These are phyloP conservation scores for Poeciliopsis gracilis DNA, from an alignment of 2,797 vertebrate genomes.

Conservation along the genomic window DNA sequence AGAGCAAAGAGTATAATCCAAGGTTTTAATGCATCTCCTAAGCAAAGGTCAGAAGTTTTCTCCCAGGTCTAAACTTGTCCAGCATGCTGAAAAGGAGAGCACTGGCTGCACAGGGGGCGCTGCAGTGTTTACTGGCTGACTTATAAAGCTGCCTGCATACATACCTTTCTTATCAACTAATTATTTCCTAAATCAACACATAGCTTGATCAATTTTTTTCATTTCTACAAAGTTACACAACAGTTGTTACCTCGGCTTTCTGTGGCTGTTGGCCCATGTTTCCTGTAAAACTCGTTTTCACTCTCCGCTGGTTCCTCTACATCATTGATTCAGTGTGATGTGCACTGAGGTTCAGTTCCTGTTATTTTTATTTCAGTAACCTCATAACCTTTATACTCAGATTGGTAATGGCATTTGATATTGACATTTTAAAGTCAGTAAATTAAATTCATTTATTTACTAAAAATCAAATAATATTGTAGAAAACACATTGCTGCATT, in stretches of 20 bases:
- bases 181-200: not conserved
- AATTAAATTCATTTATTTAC: not conserved
- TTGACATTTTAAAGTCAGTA: not conserved
- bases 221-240: constrained; percentile 2
- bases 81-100: constrained; percentile 20
- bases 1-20: constrained; percentile 24
- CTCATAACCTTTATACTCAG: not conserved
- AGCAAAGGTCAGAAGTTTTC: constrained; percentile 30
- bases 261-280: constrained; percentile 8
- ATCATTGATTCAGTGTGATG: not conserved
- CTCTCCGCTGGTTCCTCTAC: constrained; percentile 14
- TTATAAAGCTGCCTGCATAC: not conserved
- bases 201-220: not conserved
- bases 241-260: not conserved
- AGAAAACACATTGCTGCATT: not conserved
- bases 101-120: constrained; percentile 1
- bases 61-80: constrained; percentile 13
- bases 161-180: constrained; percentile 11
- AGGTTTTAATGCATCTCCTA: constrained; percentile 34
- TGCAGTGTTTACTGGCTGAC: constrained; percentile 1
- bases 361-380: constrained; percentile 8
- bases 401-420: not conserved
- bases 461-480: not conserved
- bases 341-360: constrained; percentile 31
- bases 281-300: constrained; percentile 8